Percentiles rank a stretch among this genome's conserved stretches.
phyloP scores from a whole-genome alignment of 2,113 vertebrate species.

The Lepus timidus region DNA sequence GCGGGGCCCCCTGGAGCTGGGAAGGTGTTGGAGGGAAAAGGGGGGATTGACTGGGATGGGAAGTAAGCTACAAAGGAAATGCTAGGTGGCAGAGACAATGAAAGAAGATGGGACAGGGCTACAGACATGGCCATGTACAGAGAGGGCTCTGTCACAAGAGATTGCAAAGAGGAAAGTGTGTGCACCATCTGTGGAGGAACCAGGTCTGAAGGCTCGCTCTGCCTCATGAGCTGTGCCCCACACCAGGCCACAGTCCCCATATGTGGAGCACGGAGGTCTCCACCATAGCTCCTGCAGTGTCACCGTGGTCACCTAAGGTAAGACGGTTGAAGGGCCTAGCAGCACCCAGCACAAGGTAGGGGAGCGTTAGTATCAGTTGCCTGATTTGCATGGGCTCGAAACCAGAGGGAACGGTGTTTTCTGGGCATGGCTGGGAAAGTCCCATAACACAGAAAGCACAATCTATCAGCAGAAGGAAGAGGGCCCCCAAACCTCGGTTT shows the following conservation, averaged over 20 bases:
- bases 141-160: neutral
- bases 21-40: too few species aligned
- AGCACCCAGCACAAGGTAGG: too few species aligned
- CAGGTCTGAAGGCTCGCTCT: too few species aligned
- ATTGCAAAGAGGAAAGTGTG: fast-evolving
- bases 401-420: fast-evolving
- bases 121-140: fast-evolving
- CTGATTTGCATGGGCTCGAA: neutral
- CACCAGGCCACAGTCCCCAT: neutral
- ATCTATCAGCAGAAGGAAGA: neutral
- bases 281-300: fast-evolving
- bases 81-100: too few species aligned
- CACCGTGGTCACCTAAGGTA: too few species aligned
- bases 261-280: fast-evolving
- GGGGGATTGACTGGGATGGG: neutral
- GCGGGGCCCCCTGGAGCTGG: neutral
- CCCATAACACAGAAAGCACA: fast-evolving
- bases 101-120: neutral
- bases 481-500: neutral
- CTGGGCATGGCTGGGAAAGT: neutral
- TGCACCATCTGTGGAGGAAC: fast-evolving
- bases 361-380: neutral
- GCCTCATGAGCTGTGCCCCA: neutral
- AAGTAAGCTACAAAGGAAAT: neutral
- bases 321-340: fast-evolving